A percentile compares a stretch with the other conserved stretches of the same genome.
Conservation (phyloP, 2,113 vertebrate species). For the Ochotona princeps region DNA sequence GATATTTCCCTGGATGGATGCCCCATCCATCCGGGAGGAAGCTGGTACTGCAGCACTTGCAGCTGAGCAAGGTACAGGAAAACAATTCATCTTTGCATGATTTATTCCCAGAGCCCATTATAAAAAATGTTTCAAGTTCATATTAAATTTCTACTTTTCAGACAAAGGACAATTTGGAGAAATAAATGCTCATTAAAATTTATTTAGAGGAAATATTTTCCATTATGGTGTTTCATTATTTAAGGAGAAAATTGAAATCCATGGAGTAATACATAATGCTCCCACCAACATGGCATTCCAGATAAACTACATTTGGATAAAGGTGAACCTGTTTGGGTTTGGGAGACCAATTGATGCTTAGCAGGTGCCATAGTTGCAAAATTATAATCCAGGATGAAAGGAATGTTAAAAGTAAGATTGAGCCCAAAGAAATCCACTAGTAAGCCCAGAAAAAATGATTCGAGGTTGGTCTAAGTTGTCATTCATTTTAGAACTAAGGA, state of each 20-base stretch:
- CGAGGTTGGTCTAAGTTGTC: neutral
- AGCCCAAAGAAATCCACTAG: slow-evolving; percentile 10
- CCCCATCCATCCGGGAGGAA: slow-evolving; percentile 49
- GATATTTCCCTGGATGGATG: slow-evolving; percentile 34
- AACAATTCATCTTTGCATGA: slow-evolving; percentile 60
- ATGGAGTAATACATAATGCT: slow-evolving; percentile 56
- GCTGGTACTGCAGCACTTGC: slow-evolving; percentile 23
- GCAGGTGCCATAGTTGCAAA: slow-evolving; percentile 57
- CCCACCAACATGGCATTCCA: slow-evolving; percentile 70
- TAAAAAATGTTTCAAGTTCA: slow-evolving; percentile 65
- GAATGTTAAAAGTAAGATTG: slow-evolving; percentile 42
- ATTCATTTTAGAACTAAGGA: slow-evolving; percentile 7
- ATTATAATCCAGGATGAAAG: slow-evolving; percentile 69
- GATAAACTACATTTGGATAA: slow-evolving; percentile 77
- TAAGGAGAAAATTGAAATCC: slow-evolving; percentile 76
- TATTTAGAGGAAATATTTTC: slow-evolving; percentile 77
- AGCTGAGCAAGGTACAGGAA: slow-evolving; percentile 15
- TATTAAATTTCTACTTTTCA: slow-evolving; percentile 71
- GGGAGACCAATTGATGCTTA: slow-evolving; percentile 72
- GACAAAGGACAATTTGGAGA: slow-evolving; percentile 73
- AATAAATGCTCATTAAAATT: slow-evolving; percentile 81
- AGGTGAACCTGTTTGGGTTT: slow-evolving; percentile 69
- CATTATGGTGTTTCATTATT: slow-evolving; percentile 77
- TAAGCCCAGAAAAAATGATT: neutral
- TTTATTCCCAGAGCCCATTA: slow-evolving; percentile 66